Conservation (phyloP, 2,113 vertebrate species). For the Macaca mulatta region DNA sequence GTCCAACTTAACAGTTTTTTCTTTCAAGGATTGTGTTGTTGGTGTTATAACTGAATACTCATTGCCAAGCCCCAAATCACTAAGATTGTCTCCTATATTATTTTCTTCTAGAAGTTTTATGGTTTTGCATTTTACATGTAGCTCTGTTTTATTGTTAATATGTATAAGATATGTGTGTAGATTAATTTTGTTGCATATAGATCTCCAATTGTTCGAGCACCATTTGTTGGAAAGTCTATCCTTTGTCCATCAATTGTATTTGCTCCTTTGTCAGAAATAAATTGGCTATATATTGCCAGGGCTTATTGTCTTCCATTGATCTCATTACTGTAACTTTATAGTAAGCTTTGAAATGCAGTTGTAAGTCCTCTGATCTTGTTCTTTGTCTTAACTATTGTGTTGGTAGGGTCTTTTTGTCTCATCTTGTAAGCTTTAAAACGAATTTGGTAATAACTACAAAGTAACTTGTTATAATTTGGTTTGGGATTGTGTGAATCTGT, state of each 20-base stretch:
- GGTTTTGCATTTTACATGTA: not conserved
- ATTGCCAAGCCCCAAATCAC: too few relatives aligned
- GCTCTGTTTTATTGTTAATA: not conserved
- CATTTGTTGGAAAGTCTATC: too few relatives aligned
- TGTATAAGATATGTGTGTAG: not conserved
- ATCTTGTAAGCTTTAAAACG: not conserved
- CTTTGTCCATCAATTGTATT: not conserved
- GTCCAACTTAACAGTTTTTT: not conserved
- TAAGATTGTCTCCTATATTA: too few relatives aligned
- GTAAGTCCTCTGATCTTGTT: not conserved
- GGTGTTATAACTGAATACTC: too few relatives aligned
- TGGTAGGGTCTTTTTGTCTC: not conserved
- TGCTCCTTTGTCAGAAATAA: not conserved
- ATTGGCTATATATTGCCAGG: not conserved
- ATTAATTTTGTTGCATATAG: not conserved
- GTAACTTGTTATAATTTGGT: not conserved
- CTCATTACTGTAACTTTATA: not conserved
- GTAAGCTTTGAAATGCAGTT: not conserved
- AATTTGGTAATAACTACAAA: not conserved
- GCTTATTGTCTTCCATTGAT: not conserved
- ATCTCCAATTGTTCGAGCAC: too few relatives aligned
- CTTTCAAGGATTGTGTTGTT: too few relatives aligned
- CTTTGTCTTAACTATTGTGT: not conserved
- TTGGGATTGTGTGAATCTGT: not conserved
- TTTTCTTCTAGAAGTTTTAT: too few relatives aligned